Base-by-base conservation (phyloP, 2,113 vertebrate genomes). In the Ciconia stormi region DNA sequence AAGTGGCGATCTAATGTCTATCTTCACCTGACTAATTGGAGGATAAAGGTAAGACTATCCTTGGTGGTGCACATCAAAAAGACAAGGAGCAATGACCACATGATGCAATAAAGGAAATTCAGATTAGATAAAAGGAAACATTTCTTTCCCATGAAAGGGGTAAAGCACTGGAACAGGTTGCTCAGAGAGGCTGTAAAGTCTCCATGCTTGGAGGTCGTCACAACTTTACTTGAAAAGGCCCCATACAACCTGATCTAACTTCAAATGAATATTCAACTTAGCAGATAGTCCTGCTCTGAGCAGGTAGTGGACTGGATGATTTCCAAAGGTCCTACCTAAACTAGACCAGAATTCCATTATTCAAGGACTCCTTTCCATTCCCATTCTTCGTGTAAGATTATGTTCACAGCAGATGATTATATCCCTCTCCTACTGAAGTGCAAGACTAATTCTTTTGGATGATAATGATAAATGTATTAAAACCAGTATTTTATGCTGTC, bases 121-220 rank as follows among this genome's bases (percentile, higher is more conserved):
- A 59, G 14, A 36, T 56, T 34, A 26, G 23, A 42, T 29, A 32
- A 72, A 77, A 55, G 10, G 20, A 72, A 66, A 44, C 2, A 59
- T 46, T 80, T 72, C 8, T 82, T 85, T 29, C 14, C 58, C 0
- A 0, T 34, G 30, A 20, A 4, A 53, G 18, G 15, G 1, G 13
- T 46, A 72, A 72, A 47, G 10, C 38, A 36, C 38, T 67, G 47
- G 23, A 38, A 62, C 14, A 55, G 14, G 6, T 49, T 58, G 2
- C 47, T 76, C 47, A 72, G 67, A 79, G 27, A 56, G 9, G 8
- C 8, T 62, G 9, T 23, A 5, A 44, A 52, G 5, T 20, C 21
- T 53, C 12, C 15, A 9, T n/a, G 15, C 21, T 66, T 70, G 50
- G 7, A 56, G 9, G 15, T n/a, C 22, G 89, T 86, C 47, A 40